phyloP scores from a whole-genome alignment of 2,888 invertebrate species.

The Tipula unca region DNA sequence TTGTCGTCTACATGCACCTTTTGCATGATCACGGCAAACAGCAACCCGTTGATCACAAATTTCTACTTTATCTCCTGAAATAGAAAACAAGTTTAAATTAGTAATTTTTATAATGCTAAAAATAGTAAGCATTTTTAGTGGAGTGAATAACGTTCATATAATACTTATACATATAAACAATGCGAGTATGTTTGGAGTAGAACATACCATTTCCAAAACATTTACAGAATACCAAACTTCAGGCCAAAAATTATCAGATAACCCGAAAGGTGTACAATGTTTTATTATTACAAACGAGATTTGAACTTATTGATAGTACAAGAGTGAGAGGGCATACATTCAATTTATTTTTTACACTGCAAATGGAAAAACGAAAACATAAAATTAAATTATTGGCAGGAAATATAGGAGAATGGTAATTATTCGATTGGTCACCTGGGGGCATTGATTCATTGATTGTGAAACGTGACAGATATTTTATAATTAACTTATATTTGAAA shows the following conservation, averaged over 20 bases:
- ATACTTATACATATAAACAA: no score
- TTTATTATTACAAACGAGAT: not conserved
- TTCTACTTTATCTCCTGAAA: slow-evolving; percentile 87
- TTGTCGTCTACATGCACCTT: slow-evolving; percentile 86
- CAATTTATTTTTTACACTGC: not conserved
- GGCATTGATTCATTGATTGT: not conserved
- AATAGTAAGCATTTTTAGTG: not conserved
- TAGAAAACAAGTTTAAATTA: slow-evolving; percentile 24
- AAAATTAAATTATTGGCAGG: not conserved
- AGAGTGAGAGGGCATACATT: not conserved
- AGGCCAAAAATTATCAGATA: not conserved
- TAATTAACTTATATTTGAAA: not conserved
- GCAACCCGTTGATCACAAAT: slow-evolving; percentile 92
- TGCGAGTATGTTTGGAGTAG: no score
- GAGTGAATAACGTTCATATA: no score
- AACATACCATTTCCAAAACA: no score
- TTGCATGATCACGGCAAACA: slow-evolving; percentile 92
- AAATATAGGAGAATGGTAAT: not conserved
- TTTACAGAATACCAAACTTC: no score
- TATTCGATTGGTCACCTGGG: not conserved
- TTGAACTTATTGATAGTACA: not conserved
- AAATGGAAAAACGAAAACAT: not conserved
- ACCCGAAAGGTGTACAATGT: not conserved
- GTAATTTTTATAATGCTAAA: not conserved
- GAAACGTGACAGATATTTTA: not conserved